A percentile compares a stretch with the other conserved stretches of the same genome.
These are phyloP conservation scores for Myopa tessellatipennis DNA, from an alignment of 2,888 invertebrate genomes.

Conservation along the genomic window DNA sequence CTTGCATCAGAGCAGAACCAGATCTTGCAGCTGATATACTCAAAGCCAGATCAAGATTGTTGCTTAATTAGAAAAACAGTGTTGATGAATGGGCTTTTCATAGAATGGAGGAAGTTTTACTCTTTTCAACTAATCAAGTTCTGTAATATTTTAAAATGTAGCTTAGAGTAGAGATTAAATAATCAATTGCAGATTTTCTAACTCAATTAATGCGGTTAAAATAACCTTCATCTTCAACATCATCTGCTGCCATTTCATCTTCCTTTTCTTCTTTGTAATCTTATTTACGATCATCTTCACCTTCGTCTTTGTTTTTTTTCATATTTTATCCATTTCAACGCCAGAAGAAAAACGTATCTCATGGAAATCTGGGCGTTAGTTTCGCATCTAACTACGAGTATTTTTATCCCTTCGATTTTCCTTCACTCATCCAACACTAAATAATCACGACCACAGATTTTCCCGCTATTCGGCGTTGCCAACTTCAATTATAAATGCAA, in stretches of 20 bases:
- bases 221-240: too few species aligned
- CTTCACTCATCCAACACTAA: slow-evolving; percentile 3
- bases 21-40: slow-evolving; percentile 34
- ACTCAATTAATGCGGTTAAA: too few species aligned
- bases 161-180: too few species aligned
- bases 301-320: too few species aligned
- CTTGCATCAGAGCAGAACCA: slow-evolving; percentile 33
- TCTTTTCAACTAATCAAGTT: not conserved
- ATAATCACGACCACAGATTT: not conserved
- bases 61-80: slow-evolving; percentile 28
- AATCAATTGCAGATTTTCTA: too few species aligned
- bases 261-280: too few species aligned
- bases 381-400: too few species aligned
- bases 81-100: slow-evolving; percentile 8
- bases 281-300: too few species aligned
- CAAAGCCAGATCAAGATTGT: slow-evolving; percentile 13
- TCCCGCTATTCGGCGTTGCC: not conserved
- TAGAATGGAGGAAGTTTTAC: not conserved
- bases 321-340: too few species aligned
- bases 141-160: not conserved
- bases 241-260: too few species aligned
- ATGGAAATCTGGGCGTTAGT: too few species aligned
- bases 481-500: slow-evolving; percentile 22
- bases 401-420: not conserved
- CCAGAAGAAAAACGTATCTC: too few species aligned